Evolutionary conservation across 2,888 invertebrate genomes (phyloP).

Genomic region (Chrysodeixis includens): DNA sequence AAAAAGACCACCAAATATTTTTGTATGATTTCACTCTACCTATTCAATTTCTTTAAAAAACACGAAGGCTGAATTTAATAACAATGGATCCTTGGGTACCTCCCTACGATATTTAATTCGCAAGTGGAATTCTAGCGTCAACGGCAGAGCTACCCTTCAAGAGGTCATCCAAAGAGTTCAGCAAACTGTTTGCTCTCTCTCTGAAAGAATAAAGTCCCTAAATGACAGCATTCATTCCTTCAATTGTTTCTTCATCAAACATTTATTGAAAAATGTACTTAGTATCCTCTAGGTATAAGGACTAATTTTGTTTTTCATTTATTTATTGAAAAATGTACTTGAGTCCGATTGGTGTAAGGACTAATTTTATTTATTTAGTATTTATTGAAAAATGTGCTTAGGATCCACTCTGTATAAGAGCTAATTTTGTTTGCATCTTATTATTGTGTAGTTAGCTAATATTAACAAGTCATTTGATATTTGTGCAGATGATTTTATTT

Average conservation of each 20-base stretch:
- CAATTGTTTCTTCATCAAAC: not conserved
- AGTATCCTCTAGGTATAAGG: not conserved
- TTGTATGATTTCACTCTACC: not conserved
- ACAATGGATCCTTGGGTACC: slow-evolving; percentile 18
- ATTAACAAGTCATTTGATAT: not conserved
- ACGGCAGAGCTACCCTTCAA: slow-evolving; percentile 23
- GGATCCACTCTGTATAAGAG: not conserved
- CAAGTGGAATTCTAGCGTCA: slow-evolving; percentile 26
- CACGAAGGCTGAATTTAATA: slow-evolving; percentile 24
- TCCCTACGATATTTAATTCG: slow-evolving; percentile 13
- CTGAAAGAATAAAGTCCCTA: not conserved
- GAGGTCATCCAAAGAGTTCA: slow-evolving; percentile 17
- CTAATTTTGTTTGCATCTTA: not conserved
- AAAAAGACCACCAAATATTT: slow-evolving; percentile 10
- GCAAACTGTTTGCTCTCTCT: not conserved
- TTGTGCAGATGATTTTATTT: not conserved
- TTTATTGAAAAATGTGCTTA: not conserved
- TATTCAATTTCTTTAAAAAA: slow-evolving; percentile 10
- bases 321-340: not conserved
- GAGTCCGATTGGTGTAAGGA: not conserved
- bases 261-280: not conserved
- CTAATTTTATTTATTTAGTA: not conserved
- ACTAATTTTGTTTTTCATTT: not conserved
- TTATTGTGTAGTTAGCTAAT: not conserved
- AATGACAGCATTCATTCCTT: not conserved